Evolutionary conservation across 92 coral and sea anemone species (phyloP).

Genomic region (Epizoanthus ramosus): DNA sequence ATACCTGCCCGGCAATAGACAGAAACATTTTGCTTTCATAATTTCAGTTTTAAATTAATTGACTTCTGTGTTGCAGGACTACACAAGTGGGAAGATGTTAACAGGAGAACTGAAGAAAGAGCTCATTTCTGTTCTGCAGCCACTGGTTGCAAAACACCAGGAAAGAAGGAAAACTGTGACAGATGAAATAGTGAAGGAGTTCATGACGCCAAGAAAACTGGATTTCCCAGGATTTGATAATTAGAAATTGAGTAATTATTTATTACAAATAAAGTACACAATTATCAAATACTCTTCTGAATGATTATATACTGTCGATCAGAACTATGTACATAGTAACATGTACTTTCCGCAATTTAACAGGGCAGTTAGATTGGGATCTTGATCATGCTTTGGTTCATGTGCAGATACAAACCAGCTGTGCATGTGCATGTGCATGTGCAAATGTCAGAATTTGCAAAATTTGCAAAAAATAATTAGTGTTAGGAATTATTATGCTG

Average conservation of each 20-base stretch:
- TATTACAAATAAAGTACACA: background rate
- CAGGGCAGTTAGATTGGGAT: no score
- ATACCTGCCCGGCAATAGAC: no score
- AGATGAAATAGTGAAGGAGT: slow-evolving; percentile 76
- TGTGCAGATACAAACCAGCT: no score
- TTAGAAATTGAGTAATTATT: background rate
- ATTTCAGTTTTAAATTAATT: background rate
- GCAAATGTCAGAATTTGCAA: no score
- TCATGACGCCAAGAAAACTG: slow-evolving; percentile 94
- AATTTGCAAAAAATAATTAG: no score
- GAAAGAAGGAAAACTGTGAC: slow-evolving; percentile 88
- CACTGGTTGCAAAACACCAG: slow-evolving; percentile 91
- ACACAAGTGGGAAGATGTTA: slow-evolving; percentile 94
- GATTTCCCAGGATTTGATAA: slow-evolving; percentile 78
- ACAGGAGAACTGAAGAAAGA: slow-evolving; percentile 98
- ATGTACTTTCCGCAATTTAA: no score
- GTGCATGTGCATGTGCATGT: no score
- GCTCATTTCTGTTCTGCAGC: slow-evolving; percentile 87
- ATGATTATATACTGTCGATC: no score
- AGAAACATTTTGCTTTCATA: background rate
- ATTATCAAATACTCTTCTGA: no score
- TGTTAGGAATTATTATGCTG: no score
- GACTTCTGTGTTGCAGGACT: slow-evolving; percentile 64
- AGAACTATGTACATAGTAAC: no score
- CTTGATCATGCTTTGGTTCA: no score